phyloP scores from a whole-genome alignment of 2,797 vertebrate species.

The Aulostomus chinensis region DNA sequence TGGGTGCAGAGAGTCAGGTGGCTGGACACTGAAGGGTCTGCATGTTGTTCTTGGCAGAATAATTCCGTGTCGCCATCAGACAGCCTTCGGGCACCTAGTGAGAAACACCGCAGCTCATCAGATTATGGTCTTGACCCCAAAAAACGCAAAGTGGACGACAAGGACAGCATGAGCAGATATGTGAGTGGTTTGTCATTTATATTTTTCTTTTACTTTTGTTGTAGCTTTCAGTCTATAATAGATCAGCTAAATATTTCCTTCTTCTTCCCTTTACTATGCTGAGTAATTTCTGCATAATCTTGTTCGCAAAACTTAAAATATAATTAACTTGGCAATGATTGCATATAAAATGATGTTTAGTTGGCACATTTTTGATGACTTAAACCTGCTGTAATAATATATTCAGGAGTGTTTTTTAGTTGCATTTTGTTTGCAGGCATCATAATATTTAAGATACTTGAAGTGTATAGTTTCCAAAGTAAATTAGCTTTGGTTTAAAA shows the following conservation, averaged over 20 bases:
- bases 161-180: constrained; percentile 94
- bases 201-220: background rate
- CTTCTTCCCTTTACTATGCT: too few species aligned
- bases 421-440: background rate
- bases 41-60: constrained; percentile 79
- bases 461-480: too few species aligned
- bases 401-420: background rate
- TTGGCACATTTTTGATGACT: too few species aligned
- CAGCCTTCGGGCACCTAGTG: constrained; percentile 87
- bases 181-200: constrained; percentile 72
- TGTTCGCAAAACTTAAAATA: too few species aligned
- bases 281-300: too few species aligned
- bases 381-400: too few species aligned
- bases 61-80: constrained; percentile 95
- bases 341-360: too few species aligned
- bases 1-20: background rate
- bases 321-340: too few species aligned
- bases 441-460: background rate
- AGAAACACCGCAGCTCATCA: constrained; percentile 91
- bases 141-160: constrained; percentile 95
- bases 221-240: background rate
- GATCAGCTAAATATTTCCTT: too few species aligned
- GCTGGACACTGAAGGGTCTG: constrained; percentile 37
- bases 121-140: constrained; percentile 92
- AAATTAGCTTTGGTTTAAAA: too few species aligned